These are phyloP conservation scores for Sinodicranocentrus sp. DNA, from an alignment of 2,888 invertebrate genomes.

Conservation along the genomic window DNA sequence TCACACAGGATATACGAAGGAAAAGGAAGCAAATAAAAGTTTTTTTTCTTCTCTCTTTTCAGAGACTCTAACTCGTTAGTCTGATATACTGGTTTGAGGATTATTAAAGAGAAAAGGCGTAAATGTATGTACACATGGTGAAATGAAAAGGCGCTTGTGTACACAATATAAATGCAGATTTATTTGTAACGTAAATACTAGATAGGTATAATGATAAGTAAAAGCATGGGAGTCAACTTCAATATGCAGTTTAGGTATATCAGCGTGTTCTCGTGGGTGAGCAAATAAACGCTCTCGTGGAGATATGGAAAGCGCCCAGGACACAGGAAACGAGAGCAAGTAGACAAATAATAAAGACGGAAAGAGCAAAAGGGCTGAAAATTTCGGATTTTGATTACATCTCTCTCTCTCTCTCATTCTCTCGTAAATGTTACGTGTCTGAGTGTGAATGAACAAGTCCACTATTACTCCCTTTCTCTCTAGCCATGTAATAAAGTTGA, in stretches of 20 bases:
- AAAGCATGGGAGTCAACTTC: conserved; percentile 10
- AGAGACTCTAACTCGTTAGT: too few species aligned
- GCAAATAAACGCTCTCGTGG: conserved; percentile 37
- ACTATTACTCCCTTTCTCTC: conserved; percentile 37
- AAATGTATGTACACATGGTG: neutral
- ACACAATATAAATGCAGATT: conserved; percentile 47
- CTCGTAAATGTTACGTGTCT: conserved; percentile 46
- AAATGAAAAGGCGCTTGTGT: neutral
- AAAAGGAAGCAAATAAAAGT: conserved; percentile 11
- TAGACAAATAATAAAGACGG: conserved; percentile 51
- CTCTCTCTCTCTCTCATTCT: conserved; percentile 29
- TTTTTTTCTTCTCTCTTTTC: too few species aligned
- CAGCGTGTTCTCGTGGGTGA: conserved; percentile 32
- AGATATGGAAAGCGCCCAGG: conserved; percentile 1
- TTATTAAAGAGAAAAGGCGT: conserved; percentile 1
- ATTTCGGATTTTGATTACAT: conserved; percentile 58
- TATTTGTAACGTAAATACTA: conserved; percentile 41
- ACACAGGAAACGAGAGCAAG: conserved; percentile 10
- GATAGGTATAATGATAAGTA: conserved; percentile 32
- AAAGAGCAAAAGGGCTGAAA: conserved; percentile 51
- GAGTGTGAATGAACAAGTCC: conserved; percentile 70
- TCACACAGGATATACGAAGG: neutral
- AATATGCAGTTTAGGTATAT: too few species aligned
- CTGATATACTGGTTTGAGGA: too few species aligned
- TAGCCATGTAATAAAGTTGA: conserved; percentile 35